Evolutionary conservation across 2,797 vertebrate species (phyloP).

Genomic region (Propithecus deckenii): DNA sequence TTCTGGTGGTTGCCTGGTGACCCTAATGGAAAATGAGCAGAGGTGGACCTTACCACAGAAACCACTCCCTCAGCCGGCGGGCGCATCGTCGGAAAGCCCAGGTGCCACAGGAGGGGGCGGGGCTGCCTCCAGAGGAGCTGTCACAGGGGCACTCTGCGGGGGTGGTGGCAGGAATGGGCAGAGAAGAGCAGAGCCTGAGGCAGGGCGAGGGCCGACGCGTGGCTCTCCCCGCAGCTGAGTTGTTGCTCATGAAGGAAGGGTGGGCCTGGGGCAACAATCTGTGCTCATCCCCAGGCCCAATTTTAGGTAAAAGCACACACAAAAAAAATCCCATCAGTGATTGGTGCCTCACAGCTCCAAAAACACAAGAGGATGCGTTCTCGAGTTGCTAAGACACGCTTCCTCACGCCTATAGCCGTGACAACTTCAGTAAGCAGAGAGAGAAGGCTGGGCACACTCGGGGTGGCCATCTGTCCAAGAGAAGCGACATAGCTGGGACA

Average conservation of each 20-base stretch:
- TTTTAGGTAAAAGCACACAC: background rate
- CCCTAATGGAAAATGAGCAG: conserved; percentile 73
- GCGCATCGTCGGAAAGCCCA: conserved; percentile 41
- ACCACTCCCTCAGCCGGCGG: conserved; percentile 66
- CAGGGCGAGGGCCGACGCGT: accelerated
- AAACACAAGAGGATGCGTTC: background rate
- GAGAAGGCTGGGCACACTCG: accelerated
- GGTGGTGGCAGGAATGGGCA: background rate
- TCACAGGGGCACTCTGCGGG: background rate
- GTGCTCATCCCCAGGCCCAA: background rate
- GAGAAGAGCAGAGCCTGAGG: background rate
- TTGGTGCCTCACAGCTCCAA: background rate
- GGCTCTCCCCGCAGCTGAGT: background rate
- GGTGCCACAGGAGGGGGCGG: background rate
- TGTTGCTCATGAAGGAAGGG: background rate
- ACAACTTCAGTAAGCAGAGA: accelerated
- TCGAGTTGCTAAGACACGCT: background rate
- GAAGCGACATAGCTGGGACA: background rate
- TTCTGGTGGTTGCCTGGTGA: conserved; percentile 73
- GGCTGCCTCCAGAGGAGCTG: background rate
- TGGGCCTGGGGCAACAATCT: background rate
- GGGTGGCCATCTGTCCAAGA: accelerated
- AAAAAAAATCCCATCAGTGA: background rate
- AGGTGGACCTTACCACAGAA: conserved; percentile 62
- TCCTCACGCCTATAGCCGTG: background rate